Evolutionary conservation across 1,140 invertebrate species (phyloP).

Genomic region (Ylistrum balloti): DNA sequence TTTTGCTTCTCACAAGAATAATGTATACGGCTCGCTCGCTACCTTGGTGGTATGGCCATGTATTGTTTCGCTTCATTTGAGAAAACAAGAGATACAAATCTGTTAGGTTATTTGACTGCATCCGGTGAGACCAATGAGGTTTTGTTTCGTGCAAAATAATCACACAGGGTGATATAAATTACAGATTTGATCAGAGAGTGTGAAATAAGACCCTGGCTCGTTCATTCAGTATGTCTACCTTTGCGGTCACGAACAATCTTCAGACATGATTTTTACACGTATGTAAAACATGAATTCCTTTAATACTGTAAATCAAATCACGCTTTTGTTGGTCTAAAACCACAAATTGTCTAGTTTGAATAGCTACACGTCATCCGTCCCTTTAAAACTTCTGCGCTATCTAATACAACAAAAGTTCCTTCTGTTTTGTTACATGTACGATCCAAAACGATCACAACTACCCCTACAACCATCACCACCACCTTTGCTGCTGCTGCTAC

Average conservation of each 20-base stretch:
- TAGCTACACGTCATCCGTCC: background rate
- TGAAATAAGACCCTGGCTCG: background rate
- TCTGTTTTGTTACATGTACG: too few relatives aligned
- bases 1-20: background rate
- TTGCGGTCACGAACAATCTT: background rate
- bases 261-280: conserved; percentile 15
- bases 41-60: background rate
- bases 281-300: background rate
- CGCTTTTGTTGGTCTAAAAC: background rate
- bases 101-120: background rate
- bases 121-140: background rate
- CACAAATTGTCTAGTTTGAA: conserved; percentile 6
- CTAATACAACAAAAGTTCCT: too few relatives aligned
- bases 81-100: background rate
- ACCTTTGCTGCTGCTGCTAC: too few relatives aligned
- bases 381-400: background rate
- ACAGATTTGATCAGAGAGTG: conserved; percentile 38
- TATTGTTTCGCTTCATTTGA: conserved; percentile 35
- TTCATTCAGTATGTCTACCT: conserved; percentile 20
- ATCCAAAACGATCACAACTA: too few relatives aligned
- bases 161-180: conserved; percentile 27
- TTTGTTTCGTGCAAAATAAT: background rate
- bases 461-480: too few relatives aligned
- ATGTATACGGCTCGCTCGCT: background rate
- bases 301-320: background rate